Percentiles rank a stretch among this genome's conserved stretches.
These are phyloP conservation scores for Maconellicoccus hirsutus DNA, from an alignment of 1,140 invertebrate species.

Conservation along the genomic window DNA sequence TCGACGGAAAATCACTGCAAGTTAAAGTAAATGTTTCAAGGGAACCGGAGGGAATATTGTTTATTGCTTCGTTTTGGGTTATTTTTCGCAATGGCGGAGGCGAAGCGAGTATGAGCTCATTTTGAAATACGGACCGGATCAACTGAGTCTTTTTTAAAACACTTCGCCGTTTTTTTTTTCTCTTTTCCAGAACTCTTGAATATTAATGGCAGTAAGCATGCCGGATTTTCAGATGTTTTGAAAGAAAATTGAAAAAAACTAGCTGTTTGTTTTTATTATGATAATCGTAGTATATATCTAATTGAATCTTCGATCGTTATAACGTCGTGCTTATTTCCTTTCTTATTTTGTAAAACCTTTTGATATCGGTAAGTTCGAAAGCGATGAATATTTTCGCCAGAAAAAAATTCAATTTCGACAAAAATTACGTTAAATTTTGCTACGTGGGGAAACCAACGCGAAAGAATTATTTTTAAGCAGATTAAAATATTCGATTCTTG, in stretches of 20 bases:
- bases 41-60: conserved; percentile 2
- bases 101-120: conserved; percentile 2
- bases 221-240: background rate
- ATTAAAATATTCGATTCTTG: conserved; percentile 4
- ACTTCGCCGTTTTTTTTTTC: background rate
- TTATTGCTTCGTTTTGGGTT: conserved; percentile 8
- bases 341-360: background rate
- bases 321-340: background rate
- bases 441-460: too few relatives aligned
- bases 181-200: background rate
- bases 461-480: background rate
- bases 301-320: conserved; percentile 9
- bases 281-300: conserved; percentile 1
- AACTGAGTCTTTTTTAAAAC: background rate
- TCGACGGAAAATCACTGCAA: conserved; percentile 2
- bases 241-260: background rate
- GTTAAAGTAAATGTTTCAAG: background rate
- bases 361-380: too few relatives aligned
- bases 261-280: conserved; percentile 9
- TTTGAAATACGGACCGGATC: conserved; percentile 2
- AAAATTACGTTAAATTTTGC: background rate
- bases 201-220: background rate
- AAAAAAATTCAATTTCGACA: background rate
- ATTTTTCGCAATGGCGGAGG: background rate
- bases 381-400: too few relatives aligned